Evolutionary conservation across 2,888 invertebrate genomes (phyloP), one percentile per base, ranked within the genome.

Genomic region (Sepioteuthis lessoniana): DNA sequence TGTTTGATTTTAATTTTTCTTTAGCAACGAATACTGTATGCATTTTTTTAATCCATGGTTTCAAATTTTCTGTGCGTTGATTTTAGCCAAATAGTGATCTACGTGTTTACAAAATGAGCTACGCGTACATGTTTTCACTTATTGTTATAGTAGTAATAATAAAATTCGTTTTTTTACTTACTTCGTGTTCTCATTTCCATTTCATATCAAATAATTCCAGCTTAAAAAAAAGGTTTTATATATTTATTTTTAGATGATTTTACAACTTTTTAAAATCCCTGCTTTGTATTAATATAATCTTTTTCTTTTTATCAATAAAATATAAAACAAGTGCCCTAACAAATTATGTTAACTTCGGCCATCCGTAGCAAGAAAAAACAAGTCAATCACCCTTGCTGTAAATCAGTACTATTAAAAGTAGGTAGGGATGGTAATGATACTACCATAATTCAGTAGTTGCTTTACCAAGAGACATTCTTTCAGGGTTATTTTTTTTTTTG

Each of bases 381-480:
- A n/a, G 35, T 76, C 76, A 76, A 76, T 76, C n/a, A 76, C n/a
- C 35, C n/a, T 76, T 76, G 35, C n/a, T 76, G 76, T 13, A 76
- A 76, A 76, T 76, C 76, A 76, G 76, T 76, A n/a, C n/a, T 76
- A 76, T 13, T 76, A 76, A 76, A 76, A n/a, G 76, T 76, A 76
- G 76, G 76, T 76, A 76, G n/a, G 76, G n/a, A 76, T n/a, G 76
- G n/a, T 76, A 76, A 76, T 76, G 76, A n/a, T 76, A 76, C 60
- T 31, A 60, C n/a, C 76, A 76, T 31, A 76, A 76, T 76, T 76
- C 76, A 76, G 76, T 16, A n/a, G 76, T 76, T 76, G 76, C n/a
- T n/a, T 76, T 76, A 76, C 76, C 76, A n/a, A 76, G 76, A 76
- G 76, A 76, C 76, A 76, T 76, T 76, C 76, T n/a, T 76, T 76